A percentile compares a stretch with the other conserved stretches of the same genome.
phyloP scores from a whole-genome alignment of 2,888 invertebrate species.

The Drosophila mercatorum region DNA sequence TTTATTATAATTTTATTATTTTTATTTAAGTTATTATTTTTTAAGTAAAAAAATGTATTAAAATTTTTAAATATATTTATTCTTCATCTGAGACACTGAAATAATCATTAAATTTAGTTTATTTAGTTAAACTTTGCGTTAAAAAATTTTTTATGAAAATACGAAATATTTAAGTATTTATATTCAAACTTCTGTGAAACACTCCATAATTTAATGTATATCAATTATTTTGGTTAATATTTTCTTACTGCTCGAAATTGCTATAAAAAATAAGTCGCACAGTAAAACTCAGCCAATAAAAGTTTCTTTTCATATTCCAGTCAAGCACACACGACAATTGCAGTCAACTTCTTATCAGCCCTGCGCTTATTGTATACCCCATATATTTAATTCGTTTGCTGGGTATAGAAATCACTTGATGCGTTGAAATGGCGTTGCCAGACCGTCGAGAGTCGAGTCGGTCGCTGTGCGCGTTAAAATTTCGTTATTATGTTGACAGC shows the following conservation, averaged over 20 bases:
- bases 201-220: not conserved
- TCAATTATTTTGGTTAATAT: not conserved
- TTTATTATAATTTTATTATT: too few species aligned
- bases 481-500: slow-evolving; percentile 81
- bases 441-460: slow-evolving; percentile 50
- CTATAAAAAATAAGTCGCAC: not conserved
- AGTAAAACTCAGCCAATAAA: not conserved
- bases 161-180: too few species aligned
- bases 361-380: not conserved
- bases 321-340: not conserved
- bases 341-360: not conserved
- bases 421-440: slow-evolving; percentile 73
- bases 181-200: too few species aligned
- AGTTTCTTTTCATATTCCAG: not conserved
- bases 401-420: slow-evolving; percentile 62
- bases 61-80: too few species aligned
- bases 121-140: too few species aligned
- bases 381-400: slow-evolving; percentile 3
- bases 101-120: too few species aligned
- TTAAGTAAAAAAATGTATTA: too few species aligned
- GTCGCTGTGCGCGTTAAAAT: slow-evolving; percentile 75
- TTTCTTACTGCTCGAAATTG: not conserved
- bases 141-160: too few species aligned
- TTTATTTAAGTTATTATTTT: too few species aligned
- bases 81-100: too few species aligned